Evolutionary conservation across 2,797 vertebrate genomes (phyloP).

Genomic region (Oceanodroma leucorhoa): DNA sequence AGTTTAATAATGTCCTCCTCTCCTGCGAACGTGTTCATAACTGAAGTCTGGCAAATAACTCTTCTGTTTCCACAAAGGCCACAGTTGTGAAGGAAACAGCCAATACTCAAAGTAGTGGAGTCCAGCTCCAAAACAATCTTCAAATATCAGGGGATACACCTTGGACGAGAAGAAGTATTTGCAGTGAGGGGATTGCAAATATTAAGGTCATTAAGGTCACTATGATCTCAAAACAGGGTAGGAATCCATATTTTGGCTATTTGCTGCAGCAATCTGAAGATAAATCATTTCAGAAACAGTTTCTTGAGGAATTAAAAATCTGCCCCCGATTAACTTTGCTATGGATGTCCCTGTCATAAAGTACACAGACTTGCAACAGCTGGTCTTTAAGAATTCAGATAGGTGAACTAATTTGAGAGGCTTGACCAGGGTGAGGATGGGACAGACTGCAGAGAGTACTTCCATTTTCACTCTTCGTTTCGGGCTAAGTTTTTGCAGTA

Average conservation of each 20-base stretch:
- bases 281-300: constrained; percentile 35
- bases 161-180: constrained; percentile 43
- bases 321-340: not conserved
- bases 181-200: constrained; percentile 37
- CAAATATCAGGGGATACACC: constrained; percentile 51
- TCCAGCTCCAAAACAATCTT: constrained; percentile 46
- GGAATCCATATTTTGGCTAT: constrained; percentile 39
- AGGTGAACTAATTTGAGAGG: not conserved
- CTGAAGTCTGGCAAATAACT: constrained; percentile 42
- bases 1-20: not conserved
- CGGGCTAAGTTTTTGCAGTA: not conserved
- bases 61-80: constrained; percentile 2
- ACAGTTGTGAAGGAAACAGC: constrained; percentile 29
- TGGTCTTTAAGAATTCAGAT: not conserved
- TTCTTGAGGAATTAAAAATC: constrained; percentile 23
- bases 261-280: constrained; percentile 3
- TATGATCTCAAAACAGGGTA: constrained; percentile 51
- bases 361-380: not conserved
- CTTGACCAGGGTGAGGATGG: not conserved
- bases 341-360: not conserved
- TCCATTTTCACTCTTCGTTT: not conserved
- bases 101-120: constrained; percentile 32
- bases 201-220: constrained; percentile 57
- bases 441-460: not conserved
- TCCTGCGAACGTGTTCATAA: constrained; percentile 24